phyloP scores from a whole-genome alignment of 30 jellyfish, hydroid and myxozoan species.

The Chrysaora quinquecirrha region DNA sequence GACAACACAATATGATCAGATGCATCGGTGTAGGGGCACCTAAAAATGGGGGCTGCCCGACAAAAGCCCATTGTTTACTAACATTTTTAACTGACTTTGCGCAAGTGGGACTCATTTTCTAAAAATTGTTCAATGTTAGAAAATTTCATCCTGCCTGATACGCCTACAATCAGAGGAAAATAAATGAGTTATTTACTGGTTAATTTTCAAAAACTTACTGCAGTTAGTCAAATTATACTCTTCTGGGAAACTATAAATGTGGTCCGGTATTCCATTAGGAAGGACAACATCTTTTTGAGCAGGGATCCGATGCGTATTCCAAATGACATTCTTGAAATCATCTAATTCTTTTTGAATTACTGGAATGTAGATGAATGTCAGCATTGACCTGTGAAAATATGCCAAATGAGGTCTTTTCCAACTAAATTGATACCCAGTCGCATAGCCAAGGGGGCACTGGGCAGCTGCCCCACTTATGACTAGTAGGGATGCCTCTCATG shows the following conservation, averaged over 20 bases:
- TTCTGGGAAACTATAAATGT: conserved; percentile 49
- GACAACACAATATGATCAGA: not conserved
- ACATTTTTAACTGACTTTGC: not conserved
- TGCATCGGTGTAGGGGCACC: conserved; percentile 4
- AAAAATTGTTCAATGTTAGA: no score
- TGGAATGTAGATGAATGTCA: no score
- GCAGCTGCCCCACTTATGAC: conserved; percentile 3
- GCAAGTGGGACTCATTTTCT: no score
- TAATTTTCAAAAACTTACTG: no score
- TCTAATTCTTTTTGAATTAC: no score
- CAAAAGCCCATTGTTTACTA: not conserved
- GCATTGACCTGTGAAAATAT: no score
- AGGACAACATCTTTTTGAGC: conserved; percentile 14
- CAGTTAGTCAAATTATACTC: conserved; percentile 1
- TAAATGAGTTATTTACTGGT: no score
- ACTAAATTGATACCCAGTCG: not conserved
- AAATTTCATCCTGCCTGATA: no score
- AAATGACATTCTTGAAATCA: not conserved
- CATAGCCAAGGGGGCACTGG: conserved; percentile 4
- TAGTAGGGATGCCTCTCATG: not conserved
- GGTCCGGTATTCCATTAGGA: conserved; percentile 57
- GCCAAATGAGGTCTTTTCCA: not conserved
- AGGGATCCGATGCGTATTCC: conserved; percentile 29
- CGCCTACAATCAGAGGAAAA: no score
- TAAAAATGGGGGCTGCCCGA: conserved; percentile 2